Percentiles rank a stretch among this genome's conserved stretches.
Evolutionary conservation across 2,113 vertebrate genomes (phyloP).

Genomic region (Oxyruncus cristatus): DNA sequence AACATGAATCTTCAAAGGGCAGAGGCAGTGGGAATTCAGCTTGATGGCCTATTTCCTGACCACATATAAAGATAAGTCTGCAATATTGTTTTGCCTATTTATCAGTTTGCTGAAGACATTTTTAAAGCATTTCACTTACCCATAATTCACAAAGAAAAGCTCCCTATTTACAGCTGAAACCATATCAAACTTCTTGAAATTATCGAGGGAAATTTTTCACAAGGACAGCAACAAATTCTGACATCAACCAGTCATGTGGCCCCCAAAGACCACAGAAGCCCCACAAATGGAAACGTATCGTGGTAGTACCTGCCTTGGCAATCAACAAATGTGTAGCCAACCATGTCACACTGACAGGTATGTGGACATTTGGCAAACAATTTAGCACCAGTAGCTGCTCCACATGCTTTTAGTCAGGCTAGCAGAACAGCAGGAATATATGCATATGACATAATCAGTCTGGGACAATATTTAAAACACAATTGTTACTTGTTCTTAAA

Average conservation of each 20-base stretch:
- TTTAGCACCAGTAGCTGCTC: background rate
- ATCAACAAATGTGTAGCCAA: background rate
- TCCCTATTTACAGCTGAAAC: background rate
- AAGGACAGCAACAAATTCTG: background rate
- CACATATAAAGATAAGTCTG: background rate
- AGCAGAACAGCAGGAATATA: background rate
- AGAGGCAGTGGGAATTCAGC: background rate
- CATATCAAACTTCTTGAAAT: background rate
- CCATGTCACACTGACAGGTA: background rate
- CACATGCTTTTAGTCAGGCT: background rate
- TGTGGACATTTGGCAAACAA: background rate
- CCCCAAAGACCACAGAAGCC: background rate
- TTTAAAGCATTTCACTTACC: background rate
- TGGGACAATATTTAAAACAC: background rate
- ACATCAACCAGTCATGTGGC: background rate
- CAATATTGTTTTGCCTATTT: slow-evolving; percentile 16
- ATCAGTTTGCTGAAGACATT: slow-evolving; percentile 20
- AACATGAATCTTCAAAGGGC: background rate
- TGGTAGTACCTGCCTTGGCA: background rate
- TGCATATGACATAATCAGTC: background rate
- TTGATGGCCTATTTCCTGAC: slow-evolving; percentile 21
- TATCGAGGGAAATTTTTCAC: background rate
- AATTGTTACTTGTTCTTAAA: background rate
- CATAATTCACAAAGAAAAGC: background rate
- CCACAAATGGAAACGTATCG: background rate